Base-by-base conservation (phyloP, 2,113 vertebrate species). In the Uropsilus gracilis region DNA sequence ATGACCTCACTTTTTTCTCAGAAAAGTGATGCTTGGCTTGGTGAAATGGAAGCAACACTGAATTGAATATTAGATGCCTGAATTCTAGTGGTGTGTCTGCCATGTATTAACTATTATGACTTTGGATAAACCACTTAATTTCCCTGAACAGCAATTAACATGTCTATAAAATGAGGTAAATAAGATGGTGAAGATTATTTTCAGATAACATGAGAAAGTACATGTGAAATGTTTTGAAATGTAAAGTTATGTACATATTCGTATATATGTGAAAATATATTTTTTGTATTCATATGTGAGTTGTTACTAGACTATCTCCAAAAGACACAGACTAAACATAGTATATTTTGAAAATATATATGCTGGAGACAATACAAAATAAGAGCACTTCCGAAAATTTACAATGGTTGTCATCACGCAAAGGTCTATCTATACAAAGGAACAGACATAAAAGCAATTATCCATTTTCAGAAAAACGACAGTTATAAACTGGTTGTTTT, bases 1-100 rank as follows among this genome's bases (percentile, higher is more conserved):
- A 89, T 89, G 8, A 78, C 22, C 22, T 57, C 50, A 72, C 8
- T 86, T 89, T 86, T 85, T 84, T 85, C n/a, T 85, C 18, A 77
- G 9, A 44, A 82, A 66, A 42, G 20, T 48, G 3, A 64, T 66
- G 3, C 34, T 81, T 13, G 2, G 3, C 11, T 93, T 88, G 37
- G 5, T 63, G 12, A 71, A 89, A 93, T 85, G 46, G 73, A 93
- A 89, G 44, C 10, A 75, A 14, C 48, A 73, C 14, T 28, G 37
- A 6, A 87, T 42, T 72, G 34, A 86, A 14, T n/a, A 2, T 39
- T 76, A 84, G 3, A 48, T 84, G 10, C 20, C 37, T 69, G n/a
- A 75, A 71, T 90, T 66, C 30, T 73, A 84, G 22, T 80, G 12
- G 3, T 71, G 0, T 94, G 34, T 37, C 24, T 83, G 11, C 24